Conservation (phyloP, 2,113 vertebrate genomes). For the Callochromis pleurospilus region DNA sequence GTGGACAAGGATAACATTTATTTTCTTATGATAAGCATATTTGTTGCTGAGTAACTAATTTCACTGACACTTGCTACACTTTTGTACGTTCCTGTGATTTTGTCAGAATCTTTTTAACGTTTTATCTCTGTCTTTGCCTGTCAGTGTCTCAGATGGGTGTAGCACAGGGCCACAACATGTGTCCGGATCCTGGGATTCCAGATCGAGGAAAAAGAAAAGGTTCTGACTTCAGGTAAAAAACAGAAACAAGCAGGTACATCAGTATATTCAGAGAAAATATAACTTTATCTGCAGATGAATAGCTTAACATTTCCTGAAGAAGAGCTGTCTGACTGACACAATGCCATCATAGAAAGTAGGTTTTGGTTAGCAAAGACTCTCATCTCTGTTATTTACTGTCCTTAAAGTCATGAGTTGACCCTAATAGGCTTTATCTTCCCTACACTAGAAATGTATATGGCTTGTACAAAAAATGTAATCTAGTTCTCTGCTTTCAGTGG, state of each 20-base stretch:
- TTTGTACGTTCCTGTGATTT: not conserved
- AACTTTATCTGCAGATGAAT: not conserved
- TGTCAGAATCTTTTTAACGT: not conserved
- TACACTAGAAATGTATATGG: not conserved
- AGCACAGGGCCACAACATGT: conserved; percentile 98
- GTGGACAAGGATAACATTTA: not conserved
- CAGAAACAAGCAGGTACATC: not conserved
- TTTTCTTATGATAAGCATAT: not conserved
- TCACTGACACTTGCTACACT: not conserved
- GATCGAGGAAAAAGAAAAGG: conserved; percentile 98
- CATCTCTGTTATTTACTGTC: not conserved
- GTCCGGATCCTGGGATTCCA: conserved; percentile 95
- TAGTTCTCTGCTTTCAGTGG: not conserved
- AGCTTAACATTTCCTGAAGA: not conserved
- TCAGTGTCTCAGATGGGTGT: conserved; percentile 98
- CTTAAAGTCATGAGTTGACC: not conserved
- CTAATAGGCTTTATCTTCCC: not conserved
- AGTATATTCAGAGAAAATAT: not conserved
- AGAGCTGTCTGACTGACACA: not conserved
- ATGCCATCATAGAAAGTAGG: not conserved
- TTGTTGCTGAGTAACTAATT: not conserved
- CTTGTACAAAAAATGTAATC: not conserved
- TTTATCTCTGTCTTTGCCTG: not conserved
- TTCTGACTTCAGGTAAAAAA: conserved; percentile 84
- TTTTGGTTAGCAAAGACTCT: not conserved